These are phyloP conservation scores for Orcinus orca DNA, from an alignment of 2,113 vertebrate genomes.

Conservation along the genomic window DNA sequence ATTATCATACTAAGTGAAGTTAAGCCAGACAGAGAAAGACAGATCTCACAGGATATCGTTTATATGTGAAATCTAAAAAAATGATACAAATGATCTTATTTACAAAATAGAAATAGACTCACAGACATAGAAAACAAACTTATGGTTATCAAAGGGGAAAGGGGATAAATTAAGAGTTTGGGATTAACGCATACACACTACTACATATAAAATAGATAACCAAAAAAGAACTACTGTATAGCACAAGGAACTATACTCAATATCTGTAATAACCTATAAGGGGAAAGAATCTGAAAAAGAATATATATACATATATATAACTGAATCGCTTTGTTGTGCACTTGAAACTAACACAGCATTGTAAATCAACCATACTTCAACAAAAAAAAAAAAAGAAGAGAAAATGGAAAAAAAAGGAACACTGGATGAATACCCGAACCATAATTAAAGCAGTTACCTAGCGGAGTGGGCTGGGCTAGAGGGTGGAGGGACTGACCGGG, in stretches of 20 bases:
- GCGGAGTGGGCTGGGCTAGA: fast-evolving
- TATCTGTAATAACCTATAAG: not conserved
- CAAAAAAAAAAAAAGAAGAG: too few relatives aligned
- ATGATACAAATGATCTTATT: not conserved
- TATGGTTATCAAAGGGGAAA: not conserved
- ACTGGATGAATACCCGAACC: not conserved
- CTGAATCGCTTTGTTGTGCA: not conserved
- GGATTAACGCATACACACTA: not conserved
- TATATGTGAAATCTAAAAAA: not conserved
- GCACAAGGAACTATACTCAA: not conserved
- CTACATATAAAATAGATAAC: not conserved
- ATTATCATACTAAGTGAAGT: not conserved
- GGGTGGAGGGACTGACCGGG: too few relatives aligned
- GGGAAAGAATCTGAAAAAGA: not conserved
- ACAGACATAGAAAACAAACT: not conserved
- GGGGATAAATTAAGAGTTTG: not conserved
- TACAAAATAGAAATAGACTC: not conserved
- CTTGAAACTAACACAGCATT: not conserved
- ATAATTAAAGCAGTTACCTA: not conserved
- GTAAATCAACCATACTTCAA: not conserved
- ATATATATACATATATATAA: too few relatives aligned
- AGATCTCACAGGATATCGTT: not conserved
- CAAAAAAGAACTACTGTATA: not conserved
- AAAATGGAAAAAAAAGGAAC: not conserved
- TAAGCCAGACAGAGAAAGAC: not conserved